Evolutionary conservation across 2,113 vertebrate genomes (phyloP).

Genomic region (Pteropus alecto): DNA sequence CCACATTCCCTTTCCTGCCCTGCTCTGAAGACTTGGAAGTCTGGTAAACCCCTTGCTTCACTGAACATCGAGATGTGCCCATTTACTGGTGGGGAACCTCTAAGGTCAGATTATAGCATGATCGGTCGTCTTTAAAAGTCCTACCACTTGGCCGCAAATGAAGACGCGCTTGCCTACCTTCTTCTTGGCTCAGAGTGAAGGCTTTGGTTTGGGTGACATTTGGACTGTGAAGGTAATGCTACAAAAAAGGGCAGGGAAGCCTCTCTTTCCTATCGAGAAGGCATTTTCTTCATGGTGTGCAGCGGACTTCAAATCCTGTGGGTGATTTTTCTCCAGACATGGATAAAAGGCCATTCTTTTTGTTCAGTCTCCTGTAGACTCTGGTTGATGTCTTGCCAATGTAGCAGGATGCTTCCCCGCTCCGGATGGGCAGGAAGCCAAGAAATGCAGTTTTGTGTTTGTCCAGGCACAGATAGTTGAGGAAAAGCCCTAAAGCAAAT

Average conservation of each 20-base stretch:
- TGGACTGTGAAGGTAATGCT: neutral
- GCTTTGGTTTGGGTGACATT: neutral
- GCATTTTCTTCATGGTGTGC: neutral
- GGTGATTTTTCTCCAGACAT: neutral
- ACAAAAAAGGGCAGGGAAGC: neutral
- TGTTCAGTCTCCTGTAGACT: conserved; percentile 56
- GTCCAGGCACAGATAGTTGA: conserved; percentile 50
- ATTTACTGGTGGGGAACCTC: neutral
- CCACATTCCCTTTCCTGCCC: neutral
- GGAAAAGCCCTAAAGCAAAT: conserved; percentile 60
- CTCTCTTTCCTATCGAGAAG: neutral
- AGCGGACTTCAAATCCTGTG: conserved; percentile 20
- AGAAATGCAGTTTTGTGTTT: conserved; percentile 62
- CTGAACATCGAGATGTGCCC: neutral
- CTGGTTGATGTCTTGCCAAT: conserved; percentile 53
- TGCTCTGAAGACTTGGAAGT: neutral
- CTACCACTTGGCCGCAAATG: neutral
- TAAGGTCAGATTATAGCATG: neutral
- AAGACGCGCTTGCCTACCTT: neutral
- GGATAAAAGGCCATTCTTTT: conserved; percentile 66
- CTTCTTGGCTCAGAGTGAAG: neutral
- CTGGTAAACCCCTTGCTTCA: neutral
- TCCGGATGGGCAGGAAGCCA: conserved; percentile 56
- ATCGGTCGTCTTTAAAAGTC: neutral
- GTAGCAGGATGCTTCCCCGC: conserved; percentile 54